Evolutionary conservation across 2,113 vertebrate genomes (phyloP).

Genomic region (Lophius piscatorius): DNA sequence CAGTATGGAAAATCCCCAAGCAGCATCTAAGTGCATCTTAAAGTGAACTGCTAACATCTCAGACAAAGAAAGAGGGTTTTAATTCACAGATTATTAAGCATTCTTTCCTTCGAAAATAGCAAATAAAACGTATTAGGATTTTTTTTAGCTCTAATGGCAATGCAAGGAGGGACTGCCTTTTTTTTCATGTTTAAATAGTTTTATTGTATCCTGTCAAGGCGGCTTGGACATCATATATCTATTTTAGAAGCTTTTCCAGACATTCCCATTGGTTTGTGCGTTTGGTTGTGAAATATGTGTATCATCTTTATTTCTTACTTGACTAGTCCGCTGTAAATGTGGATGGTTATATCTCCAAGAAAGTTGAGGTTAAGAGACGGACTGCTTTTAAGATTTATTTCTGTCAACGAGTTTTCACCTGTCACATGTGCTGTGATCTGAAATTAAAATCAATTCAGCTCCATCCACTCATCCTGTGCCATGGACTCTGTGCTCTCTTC

Average conservation of each 20-base stretch:
- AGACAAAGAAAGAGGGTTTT: slow-evolving; percentile 38
- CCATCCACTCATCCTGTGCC: slow-evolving; percentile 47
- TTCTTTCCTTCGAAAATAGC: slow-evolving; percentile 61
- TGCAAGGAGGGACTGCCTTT: slow-evolving; percentile 45
- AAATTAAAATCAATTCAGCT: slow-evolving; percentile 63
- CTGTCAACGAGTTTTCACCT: slow-evolving; percentile 50
- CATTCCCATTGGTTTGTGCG: slow-evolving; percentile 20
- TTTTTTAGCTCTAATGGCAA: slow-evolving; percentile 49
- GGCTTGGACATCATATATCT: slow-evolving; percentile 19
- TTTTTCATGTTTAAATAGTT: slow-evolving; percentile 48
- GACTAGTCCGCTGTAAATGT: slow-evolving; percentile 39
- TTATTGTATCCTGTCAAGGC: slow-evolving; percentile 56
- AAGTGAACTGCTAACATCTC: slow-evolving; percentile 44
- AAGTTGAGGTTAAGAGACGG: slow-evolving; percentile 28
- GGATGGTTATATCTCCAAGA: slow-evolving; percentile 32
- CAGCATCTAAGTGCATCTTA: slow-evolving; percentile 39
- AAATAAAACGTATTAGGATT: slow-evolving; percentile 53
- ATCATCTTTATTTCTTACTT: slow-evolving; percentile 48
- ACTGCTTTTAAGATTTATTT: slow-evolving; percentile 38
- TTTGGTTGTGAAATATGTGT: slow-evolving; percentile 45
- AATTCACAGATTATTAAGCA: slow-evolving; percentile 59
- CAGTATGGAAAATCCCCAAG: slow-evolving; percentile 40
- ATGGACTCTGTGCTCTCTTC: slow-evolving; percentile 25
- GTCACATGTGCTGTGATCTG: slow-evolving; percentile 63
- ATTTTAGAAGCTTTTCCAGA: slow-evolving; percentile 55